Evolutionary conservation across 2,888 invertebrate genomes (phyloP), one percentile per base, ranked within the genome.

Genomic region (Parochlus steinenii): DNA sequence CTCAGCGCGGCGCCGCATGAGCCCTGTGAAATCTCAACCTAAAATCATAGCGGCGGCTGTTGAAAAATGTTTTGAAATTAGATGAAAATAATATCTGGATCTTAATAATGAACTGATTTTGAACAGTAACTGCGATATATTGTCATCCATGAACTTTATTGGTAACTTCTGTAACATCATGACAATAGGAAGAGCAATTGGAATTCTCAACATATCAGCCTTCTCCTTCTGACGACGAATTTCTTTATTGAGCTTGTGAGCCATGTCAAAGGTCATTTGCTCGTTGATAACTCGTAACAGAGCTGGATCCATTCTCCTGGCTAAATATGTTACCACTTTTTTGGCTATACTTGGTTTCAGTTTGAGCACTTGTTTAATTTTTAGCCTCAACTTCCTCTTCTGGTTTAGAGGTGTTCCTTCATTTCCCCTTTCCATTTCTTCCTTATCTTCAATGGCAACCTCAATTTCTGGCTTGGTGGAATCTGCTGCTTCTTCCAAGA

Each of bases 21-120:
- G n/a, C n/a, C n/a, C n/a, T n/a, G n/a, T n/a, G n/a, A n/a, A n/a
- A n/a, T n/a, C n/a, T n/a, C n/a, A n/a, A n/a, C n/a, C n/a, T n/a
- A n/a, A n/a, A n/a, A n/a, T n/a, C n/a, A n/a, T n/a, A n/a, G n/a
- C n/a, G n/a, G n/a, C n/a, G n/a, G n/a, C n/a, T n/a, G n/a, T n/a
- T n/a, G n/a, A n/a, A n/a, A n/a, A n/a, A n/a, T n/a, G n/a, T n/a
- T n/a, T n/a, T n/a, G n/a, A n/a, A n/a, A n/a, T n/a, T n/a, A n/a
- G n/a, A n/a, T n/a, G n/a, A n/a, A n/a, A n/a, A n/a, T n/a, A n/a
- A n/a, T n/a, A n/a, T n/a, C n/a, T n/a, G n/a, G 92, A 92, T 54
- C 85, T 86, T 39, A 97, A 58, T 53, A 93, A 90, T 1, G 81
- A 78, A 48, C 87, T 87, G 2, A 95, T 63, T 55, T 92, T 92